phyloP scores from a whole-genome alignment of 2,113 vertebrate species.

The Myrmophylax atrothorax region DNA sequence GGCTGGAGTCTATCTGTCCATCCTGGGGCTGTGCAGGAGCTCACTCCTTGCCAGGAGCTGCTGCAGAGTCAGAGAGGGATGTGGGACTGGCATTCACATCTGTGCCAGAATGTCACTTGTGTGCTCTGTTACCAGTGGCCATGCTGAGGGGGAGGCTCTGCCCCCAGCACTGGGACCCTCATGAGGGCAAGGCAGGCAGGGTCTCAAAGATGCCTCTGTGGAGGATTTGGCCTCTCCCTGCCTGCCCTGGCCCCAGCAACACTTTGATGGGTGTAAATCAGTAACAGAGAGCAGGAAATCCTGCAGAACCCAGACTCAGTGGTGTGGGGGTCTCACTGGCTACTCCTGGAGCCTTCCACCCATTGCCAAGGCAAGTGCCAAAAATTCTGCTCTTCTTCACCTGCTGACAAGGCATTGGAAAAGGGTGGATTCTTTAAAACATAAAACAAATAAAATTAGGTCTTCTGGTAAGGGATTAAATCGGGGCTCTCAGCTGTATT shows the following conservation, averaged over 20 bases:
- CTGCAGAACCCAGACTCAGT: not conserved
- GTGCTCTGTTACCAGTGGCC: not conserved
- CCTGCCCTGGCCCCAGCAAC: not conserved
- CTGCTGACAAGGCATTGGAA: not conserved
- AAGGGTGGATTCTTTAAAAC: not conserved
- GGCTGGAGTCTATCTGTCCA: not conserved
- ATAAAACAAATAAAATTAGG: conserved; percentile 39
- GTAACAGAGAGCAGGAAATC: not conserved
- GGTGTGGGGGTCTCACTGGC: not conserved
- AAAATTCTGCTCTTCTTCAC: not conserved
- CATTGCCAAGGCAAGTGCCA: not conserved
- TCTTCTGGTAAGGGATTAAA: conserved; percentile 48
- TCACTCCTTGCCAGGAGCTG: not conserved
- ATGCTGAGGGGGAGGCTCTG: not conserved
- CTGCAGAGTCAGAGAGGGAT: fast-evolving
- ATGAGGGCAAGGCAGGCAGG: not conserved
- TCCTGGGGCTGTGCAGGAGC: fast-evolving
- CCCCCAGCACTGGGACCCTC: not conserved
- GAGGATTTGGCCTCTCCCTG: not conserved
- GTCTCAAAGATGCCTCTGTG: not conserved
- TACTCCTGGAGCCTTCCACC: not conserved
- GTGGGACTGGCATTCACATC: not conserved
- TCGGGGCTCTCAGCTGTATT: conserved; percentile 25
- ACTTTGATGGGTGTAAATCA: not conserved
- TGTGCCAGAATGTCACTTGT: fast-evolving